These are phyloP conservation scores for Dendronephthya gigantea DNA, from an alignment of 64 coral and sea anemone species.

Conservation along the genomic window DNA sequence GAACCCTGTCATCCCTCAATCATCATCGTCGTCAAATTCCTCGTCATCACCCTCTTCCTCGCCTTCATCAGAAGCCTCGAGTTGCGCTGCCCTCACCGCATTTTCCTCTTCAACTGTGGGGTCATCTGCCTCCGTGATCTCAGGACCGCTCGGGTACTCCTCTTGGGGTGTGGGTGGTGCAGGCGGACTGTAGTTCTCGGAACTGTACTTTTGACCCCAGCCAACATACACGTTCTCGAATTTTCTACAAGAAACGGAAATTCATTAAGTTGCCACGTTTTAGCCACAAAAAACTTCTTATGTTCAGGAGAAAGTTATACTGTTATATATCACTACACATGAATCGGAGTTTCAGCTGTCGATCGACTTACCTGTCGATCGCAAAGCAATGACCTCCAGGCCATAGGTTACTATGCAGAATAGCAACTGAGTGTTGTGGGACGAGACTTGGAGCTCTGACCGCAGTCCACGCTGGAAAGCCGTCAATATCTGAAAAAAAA, in stretches of 20 bases:
- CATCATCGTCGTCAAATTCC: conserved; percentile 88
- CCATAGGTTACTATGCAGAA: conserved; percentile 86
- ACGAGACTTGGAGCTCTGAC: conserved; percentile 66
- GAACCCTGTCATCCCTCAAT: not conserved
- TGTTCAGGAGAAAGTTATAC: no score
- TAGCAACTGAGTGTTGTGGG: conserved; percentile 72
- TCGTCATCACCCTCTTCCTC: conserved; percentile 89
- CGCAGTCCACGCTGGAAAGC: conserved; percentile 79
- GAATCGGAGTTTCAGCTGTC: no score
- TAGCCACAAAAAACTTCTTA: no score
- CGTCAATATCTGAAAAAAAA: conserved; percentile 73
- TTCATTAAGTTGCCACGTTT: not conserved
- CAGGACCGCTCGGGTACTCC: conserved; percentile 90
- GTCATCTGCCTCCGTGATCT: conserved; percentile 90
- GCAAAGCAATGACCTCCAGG: conserved; percentile 96
- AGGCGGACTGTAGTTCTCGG: conserved; percentile 97
- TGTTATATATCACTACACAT: no score
- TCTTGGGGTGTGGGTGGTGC: conserved; percentile 83
- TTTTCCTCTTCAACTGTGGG: conserved; percentile 97
- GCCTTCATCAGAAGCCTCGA: conserved; percentile 70
- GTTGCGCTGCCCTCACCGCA: conserved; percentile 84
- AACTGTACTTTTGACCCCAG: conserved; percentile 82
- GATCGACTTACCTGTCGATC: conserved; percentile 73
- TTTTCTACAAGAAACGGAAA: conserved; percentile 38
- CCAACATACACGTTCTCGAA: conserved; percentile 98